Conservation (phyloP, 2,888 invertebrate species). For the Nomada lathburiana region DNA sequence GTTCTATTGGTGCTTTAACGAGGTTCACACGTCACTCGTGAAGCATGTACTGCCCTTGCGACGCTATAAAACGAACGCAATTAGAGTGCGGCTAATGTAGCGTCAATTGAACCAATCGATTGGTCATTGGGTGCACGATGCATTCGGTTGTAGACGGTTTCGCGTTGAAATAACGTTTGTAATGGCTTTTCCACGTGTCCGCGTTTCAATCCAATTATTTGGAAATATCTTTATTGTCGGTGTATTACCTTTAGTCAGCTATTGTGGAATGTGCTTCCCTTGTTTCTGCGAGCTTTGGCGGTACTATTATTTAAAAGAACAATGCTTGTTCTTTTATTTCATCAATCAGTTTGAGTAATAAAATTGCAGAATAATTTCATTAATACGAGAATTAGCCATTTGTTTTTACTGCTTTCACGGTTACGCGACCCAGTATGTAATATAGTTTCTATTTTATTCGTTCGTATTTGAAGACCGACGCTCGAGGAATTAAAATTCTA, state of each 20-base stretch:
- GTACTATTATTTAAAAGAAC: no score
- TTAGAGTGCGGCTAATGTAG: not conserved
- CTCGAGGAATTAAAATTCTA: not conserved
- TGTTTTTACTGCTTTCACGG: no score
- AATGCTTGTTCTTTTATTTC: no score
- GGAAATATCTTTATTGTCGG: no score
- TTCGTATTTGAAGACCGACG: not conserved
- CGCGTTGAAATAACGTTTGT: not conserved
- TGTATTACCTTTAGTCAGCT: no score
- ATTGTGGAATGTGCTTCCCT: no score
- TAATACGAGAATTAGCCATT: no score
- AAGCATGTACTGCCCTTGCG: not conserved
- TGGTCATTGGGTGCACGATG: not conserved
- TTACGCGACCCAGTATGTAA: no score
- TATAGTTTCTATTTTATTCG: no score
- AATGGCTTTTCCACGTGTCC: not conserved
- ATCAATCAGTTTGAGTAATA: no score
- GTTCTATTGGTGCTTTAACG: constrained; percentile 2
- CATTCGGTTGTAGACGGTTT: not conserved
- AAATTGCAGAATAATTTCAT: no score
- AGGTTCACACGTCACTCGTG: constrained; percentile 3
- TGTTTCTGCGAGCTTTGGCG: no score
- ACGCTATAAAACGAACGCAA: not conserved
- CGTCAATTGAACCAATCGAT: not conserved
- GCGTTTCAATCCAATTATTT: not conserved